Percentiles rank a stretch among this genome's conserved stretches.
Conservation (phyloP, 1,140 invertebrate species). For the Eurosta solidaginis region DNA sequence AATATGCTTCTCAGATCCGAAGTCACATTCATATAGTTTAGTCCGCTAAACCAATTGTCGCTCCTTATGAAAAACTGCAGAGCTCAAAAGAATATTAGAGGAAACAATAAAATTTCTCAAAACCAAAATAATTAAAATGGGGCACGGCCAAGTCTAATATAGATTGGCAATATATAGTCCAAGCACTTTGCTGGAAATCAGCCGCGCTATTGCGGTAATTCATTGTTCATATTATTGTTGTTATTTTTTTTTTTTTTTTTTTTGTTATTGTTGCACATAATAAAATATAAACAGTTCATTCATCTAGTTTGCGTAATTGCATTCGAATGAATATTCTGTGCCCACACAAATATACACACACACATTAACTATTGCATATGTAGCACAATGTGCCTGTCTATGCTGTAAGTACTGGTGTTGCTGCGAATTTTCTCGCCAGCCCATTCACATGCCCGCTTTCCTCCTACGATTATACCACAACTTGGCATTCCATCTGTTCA, state of each 20-base stretch:
- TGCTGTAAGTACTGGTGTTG: not conserved
- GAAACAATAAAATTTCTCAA: no score
- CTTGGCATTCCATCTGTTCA: no score
- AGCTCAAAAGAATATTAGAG: no score
- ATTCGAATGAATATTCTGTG: not conserved
- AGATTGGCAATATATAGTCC: no score
- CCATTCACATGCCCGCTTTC: not conserved
- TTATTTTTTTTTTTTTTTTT: not conserved
- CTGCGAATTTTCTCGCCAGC: not conserved
- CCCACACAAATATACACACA: not conserved
- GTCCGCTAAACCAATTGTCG: no score
- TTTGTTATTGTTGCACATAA: not conserved
- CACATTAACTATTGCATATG: not conserved
- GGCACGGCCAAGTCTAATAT: no score
- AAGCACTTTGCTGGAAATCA: constrained; percentile 20
- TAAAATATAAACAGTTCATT: constrained; percentile 21
- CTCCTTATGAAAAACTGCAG: no score
- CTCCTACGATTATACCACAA: no score
- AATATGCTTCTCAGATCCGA: no score
- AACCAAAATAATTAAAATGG: no score
- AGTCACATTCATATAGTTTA: no score
- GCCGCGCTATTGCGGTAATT: constrained; percentile 24
- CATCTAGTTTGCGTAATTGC: not conserved
- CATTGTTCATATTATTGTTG: constrained; percentile 9
- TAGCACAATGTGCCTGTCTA: not conserved